phyloP scores from a whole-genome alignment of 2,113 vertebrate genomes.

The Muntiacus reevesi region DNA sequence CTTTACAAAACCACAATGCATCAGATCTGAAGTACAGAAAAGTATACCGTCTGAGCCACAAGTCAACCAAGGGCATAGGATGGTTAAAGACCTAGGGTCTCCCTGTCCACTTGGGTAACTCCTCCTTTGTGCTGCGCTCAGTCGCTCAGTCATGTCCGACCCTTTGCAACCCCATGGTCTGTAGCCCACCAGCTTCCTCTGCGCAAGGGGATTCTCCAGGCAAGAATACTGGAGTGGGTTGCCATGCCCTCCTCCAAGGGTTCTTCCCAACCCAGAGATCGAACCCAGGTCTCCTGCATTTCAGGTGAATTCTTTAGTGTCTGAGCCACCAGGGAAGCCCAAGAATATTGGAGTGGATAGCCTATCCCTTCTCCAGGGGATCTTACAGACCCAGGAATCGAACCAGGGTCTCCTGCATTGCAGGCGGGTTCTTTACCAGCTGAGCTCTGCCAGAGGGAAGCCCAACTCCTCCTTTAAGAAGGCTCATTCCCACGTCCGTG shows the following conservation, averaged over 20 bases:
- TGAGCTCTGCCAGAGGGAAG: neutral
- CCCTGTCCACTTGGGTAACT: neutral
- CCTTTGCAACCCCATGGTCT: neutral
- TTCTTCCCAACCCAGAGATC: neutral
- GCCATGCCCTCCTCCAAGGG: neutral
- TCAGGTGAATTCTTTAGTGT: neutral
- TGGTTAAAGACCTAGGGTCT: neutral
- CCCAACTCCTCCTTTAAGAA: neutral
- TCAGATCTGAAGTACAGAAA: slow-evolving; percentile 4
- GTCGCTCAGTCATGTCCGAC: neutral
- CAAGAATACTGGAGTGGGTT: neutral
- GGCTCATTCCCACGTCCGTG: neutral
- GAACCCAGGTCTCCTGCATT: neutral
- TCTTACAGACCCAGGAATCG: neutral
- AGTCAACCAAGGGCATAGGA: neutral
- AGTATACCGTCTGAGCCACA: neutral
- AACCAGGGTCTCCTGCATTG: neutral
- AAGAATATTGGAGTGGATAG: neutral
- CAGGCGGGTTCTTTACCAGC: neutral
- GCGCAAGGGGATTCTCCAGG: neutral
- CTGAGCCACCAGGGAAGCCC: neutral
- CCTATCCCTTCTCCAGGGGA: neutral
- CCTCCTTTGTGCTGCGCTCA: neutral
- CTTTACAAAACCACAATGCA: neutral
- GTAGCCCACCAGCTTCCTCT: neutral